A percentile compares a stretch with the other conserved stretches of the same genome.
Evolutionary conservation across 2,113 vertebrate genomes (phyloP).

Genomic region (Neodontobutis hainanensis): DNA sequence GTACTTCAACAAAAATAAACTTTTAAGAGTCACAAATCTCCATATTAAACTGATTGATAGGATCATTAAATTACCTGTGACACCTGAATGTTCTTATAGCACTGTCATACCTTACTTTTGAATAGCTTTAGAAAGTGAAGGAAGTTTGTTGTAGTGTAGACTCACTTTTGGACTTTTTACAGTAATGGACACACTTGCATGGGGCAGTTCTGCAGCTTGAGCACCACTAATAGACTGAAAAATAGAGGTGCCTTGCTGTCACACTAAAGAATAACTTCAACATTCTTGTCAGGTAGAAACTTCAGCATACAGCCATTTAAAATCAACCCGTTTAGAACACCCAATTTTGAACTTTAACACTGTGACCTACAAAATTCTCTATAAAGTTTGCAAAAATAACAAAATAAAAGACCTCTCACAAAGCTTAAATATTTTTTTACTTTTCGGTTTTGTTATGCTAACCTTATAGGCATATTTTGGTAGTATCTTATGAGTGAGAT

Average conservation of each 20-base stretch:
- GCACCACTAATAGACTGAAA: slow-evolving; percentile 62
- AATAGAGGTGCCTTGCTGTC: slow-evolving; percentile 50
- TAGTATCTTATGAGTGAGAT: no score
- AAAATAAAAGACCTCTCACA: no score
- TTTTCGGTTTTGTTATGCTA: no score
- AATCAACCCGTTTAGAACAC: slow-evolving; percentile 5
- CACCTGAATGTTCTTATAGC: slow-evolving; percentile 3
- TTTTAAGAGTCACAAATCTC: slow-evolving; percentile 1
- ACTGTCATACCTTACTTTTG: slow-evolving; percentile 9
- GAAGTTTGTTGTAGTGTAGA: slow-evolving; percentile 1
- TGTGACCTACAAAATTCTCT: no score
- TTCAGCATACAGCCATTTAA: slow-evolving; percentile 8
- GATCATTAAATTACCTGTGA: slow-evolving; percentile 1
- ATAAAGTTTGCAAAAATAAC: no score
- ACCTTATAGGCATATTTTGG: no score
- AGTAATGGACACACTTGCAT: slow-evolving; percentile 37
- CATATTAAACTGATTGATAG: slow-evolving; percentile 14
- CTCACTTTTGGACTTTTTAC: slow-evolving; percentile 25
- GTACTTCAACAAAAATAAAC: slow-evolving; percentile 17
- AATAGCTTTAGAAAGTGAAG: slow-evolving; percentile 1
- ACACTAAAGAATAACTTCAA: slow-evolving; percentile 44
- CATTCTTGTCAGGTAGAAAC: slow-evolving; percentile 41
- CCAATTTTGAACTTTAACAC: no score
- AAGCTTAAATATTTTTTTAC: no score
- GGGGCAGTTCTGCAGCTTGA: slow-evolving; percentile 43